Evolutionary conservation across 2,113 vertebrate genomes (phyloP).

Genomic region (Neodon shergylaensis): DNA sequence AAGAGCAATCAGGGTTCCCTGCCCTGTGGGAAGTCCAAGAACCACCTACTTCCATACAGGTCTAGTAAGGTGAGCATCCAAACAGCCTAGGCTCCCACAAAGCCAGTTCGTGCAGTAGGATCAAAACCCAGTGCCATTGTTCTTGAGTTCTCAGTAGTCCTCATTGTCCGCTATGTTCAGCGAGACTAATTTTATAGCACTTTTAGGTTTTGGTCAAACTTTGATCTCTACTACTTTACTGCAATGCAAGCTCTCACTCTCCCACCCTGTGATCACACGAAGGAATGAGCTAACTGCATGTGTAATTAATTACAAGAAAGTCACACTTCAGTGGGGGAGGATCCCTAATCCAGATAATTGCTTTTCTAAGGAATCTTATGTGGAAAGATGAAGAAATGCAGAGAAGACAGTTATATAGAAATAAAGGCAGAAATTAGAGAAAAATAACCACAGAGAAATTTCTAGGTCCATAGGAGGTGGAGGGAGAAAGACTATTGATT

Average conservation of each 20-base stretch:
- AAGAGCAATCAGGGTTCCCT: no score
- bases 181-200: not conserved
- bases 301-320: not conserved
- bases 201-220: not conserved
- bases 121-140: no score
- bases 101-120: no score
- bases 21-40: no score
- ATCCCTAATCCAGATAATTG: not conserved
- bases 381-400: not conserved
- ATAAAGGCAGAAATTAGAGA: not conserved
- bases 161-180: no score
- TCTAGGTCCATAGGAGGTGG: not conserved
- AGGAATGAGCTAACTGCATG: not conserved
- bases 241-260: not conserved
- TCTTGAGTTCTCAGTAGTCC: no score
- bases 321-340: not conserved
- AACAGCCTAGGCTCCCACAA: no score
- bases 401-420: not conserved
- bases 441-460: not conserved
- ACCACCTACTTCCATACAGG: rapidly evolving
- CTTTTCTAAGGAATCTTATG: not conserved
- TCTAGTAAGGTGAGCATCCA: no score
- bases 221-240: not conserved
- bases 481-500: not conserved
- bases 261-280: not conserved